These are phyloP conservation scores for Branchinecta lynchi DNA, from an alignment of 1,140 invertebrate species.

Conservation along the genomic window DNA sequence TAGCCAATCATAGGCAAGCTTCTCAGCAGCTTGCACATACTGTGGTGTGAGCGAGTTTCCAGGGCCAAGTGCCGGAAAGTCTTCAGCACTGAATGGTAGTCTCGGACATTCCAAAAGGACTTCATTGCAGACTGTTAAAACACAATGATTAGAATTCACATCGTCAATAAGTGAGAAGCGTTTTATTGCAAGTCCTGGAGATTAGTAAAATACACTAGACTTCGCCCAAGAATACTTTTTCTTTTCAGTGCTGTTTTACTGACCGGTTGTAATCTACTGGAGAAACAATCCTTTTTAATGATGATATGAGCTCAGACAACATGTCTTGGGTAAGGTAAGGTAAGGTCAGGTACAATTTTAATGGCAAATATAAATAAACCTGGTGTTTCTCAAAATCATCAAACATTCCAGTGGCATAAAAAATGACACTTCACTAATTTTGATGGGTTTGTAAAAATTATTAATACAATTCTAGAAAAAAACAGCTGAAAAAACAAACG, in stretches of 20 bases:
- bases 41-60: not conserved
- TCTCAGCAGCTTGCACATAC: not conserved
- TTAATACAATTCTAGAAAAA: no score
- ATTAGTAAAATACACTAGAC: not conserved
- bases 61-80: not conserved
- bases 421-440: no score
- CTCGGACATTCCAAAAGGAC: not conserved
- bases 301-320: not conserved
- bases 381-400: no score
- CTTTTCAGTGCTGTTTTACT: not conserved
- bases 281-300: not conserved
- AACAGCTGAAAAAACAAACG: no score
- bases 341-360: no score
- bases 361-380: no score
- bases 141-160: not conserved
- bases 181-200: not conserved
- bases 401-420: no score
- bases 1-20: conserved; percentile 2
- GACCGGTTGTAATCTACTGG: not conserved
- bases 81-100: not conserved
- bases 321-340: no score
- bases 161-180: not conserved
- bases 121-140: not conserved
- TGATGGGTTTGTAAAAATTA: no score
- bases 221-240: not conserved